Percentiles rank a stretch among this genome's conserved stretches.
These are phyloP conservation scores for Cebus imitator DNA, from an alignment of 2,113 vertebrate genomes.

Conservation along the genomic window DNA sequence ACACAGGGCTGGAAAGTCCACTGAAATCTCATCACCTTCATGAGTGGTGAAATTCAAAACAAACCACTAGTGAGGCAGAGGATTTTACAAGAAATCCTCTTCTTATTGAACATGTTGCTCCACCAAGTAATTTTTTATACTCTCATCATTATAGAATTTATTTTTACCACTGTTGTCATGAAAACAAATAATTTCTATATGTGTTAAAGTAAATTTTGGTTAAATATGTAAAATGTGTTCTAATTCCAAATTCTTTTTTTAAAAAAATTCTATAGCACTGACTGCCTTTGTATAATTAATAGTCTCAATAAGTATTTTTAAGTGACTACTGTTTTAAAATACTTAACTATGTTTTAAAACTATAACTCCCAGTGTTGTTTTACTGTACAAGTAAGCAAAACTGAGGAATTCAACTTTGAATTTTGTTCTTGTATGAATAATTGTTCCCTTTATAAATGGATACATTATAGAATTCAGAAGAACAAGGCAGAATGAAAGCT, in stretches of 20 bases:
- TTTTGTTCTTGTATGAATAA: not conserved
- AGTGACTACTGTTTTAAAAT: not conserved
- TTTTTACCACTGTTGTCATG: not conserved
- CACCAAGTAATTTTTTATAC: not conserved
- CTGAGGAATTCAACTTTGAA: not conserved
- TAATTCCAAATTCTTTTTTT: not conserved
- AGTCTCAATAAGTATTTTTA: not conserved
- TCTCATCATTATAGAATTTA: not conserved
- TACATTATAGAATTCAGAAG: not conserved
- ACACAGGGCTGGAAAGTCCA: not conserved
- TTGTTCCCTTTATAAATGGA: not conserved
- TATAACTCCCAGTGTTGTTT: not conserved
- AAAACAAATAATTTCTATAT: not conserved
- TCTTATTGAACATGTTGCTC: not conserved
- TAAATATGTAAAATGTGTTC: not conserved
- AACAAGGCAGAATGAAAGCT: not conserved
- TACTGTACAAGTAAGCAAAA: constrained; percentile 3
- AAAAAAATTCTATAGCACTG: not conserved
- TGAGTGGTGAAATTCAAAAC: not conserved
- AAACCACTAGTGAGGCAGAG: not conserved
- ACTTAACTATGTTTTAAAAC: not conserved
- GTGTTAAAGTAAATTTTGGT: not conserved
- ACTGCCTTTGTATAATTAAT: not conserved
- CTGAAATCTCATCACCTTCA: not conserved
- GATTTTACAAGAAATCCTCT: not conserved